phyloP scores from a whole-genome alignment of 2,797 vertebrate species.

The Rallus crepitans region DNA sequence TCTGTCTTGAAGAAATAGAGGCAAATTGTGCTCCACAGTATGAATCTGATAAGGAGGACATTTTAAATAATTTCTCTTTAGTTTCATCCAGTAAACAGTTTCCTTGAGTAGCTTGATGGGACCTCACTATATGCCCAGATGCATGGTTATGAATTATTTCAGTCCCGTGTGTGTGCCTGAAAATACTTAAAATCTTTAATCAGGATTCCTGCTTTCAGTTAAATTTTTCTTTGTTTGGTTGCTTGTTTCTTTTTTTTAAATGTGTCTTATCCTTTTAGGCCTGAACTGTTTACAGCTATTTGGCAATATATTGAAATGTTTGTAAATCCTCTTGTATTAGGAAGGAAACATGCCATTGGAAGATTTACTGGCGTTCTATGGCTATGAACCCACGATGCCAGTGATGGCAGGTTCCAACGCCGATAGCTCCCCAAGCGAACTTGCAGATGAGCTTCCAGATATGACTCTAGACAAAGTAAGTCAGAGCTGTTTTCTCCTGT shows the following conservation, averaged over 20 bases:
- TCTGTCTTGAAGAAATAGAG: neutral
- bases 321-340: slow-evolving; percentile 74
- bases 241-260: neutral
- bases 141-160: neutral
- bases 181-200: neutral
- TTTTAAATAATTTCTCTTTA: neutral
- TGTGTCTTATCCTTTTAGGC: neutral
- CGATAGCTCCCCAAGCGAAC: slow-evolving; percentile 94
- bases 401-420: slow-evolving; percentile 88
- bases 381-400: slow-evolving; percentile 89
- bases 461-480: slow-evolving; percentile 98
- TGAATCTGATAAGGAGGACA: neutral
- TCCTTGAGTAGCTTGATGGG: neutral
- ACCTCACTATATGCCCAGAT: neutral
- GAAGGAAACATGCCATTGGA: slow-evolving; percentile 98
- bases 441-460: slow-evolving; percentile 95
- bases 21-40: neutral
- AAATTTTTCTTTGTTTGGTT: neutral
- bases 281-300: neutral
- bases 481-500: neutral
- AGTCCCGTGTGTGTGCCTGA: neutral
- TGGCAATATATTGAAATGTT: neutral
- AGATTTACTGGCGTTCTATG: slow-evolving; percentile 95
- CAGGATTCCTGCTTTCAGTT: neutral
- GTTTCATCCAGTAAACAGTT: neutral